Conservation (phyloP, 2,888 invertebrate genomes). For the Timandra comae region DNA sequence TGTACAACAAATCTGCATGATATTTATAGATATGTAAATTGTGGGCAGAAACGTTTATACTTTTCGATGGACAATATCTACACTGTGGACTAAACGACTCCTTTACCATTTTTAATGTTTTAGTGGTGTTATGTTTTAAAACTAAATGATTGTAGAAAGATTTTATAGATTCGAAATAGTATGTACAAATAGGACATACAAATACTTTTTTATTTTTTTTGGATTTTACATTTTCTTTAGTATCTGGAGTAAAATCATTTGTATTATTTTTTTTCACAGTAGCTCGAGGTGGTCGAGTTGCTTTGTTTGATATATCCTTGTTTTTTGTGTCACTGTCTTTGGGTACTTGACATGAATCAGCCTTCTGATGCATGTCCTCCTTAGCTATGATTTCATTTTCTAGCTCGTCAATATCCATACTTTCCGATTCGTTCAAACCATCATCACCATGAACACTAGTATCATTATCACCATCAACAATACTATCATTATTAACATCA, state of each 20-base stretch:
- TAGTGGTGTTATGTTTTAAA: constrained; percentile 29
- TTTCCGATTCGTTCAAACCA: too few relatives aligned
- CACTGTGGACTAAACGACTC: constrained; percentile 34
- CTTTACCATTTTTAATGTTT: constrained; percentile 17
- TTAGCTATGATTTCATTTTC: too few relatives aligned
- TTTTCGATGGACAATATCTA: constrained; percentile 30
- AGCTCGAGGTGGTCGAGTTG: too few relatives aligned
- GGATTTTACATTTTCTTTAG: neutral
- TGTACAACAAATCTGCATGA: constrained; percentile 18
- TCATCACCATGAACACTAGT: too few relatives aligned
- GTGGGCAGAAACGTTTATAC: constrained; percentile 16
- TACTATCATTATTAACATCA: neutral
- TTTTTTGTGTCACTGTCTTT: too few relatives aligned
- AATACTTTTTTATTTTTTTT: constrained; percentile 6
- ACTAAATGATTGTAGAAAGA: constrained; percentile 26
- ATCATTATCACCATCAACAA: too few relatives aligned
- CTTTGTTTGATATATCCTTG: too few relatives aligned
- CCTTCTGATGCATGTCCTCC: too few relatives aligned
- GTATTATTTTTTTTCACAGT: too few relatives aligned
- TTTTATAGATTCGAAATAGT: constrained; percentile 22
- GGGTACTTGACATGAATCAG: too few relatives aligned
- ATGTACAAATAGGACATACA: constrained; percentile 33
- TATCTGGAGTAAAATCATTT: too few relatives aligned
- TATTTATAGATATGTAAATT: constrained; percentile 24
- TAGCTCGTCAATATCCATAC: too few relatives aligned